Base-by-base conservation (phyloP, 2,113 vertebrate species). In the Pterocles burchelli region DNA sequence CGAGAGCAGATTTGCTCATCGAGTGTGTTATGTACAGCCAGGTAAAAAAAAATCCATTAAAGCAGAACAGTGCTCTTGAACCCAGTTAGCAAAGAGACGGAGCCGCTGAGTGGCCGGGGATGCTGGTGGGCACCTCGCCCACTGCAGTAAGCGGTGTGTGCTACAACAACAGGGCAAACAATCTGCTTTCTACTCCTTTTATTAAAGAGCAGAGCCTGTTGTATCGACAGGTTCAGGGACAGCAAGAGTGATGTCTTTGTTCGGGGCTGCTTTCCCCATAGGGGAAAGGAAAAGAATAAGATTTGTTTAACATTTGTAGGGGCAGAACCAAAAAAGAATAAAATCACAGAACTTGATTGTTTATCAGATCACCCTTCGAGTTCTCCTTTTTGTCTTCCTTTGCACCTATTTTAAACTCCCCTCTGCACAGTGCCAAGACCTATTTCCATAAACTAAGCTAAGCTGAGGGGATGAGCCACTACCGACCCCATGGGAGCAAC, bases 401-500 rank as follows among this genome's bases (percentile, higher is more conserved):
- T 59, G 24, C 49, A 65, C 21, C 15, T 34, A 25, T 45, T 63
- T 52, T 41, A 43, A 24, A 72, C 3, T 13, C 31, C 46, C 11
- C 4, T 12, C 55, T 54, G 13, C 25, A 29, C n/a, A 16, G 28
- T 18, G 24, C 22, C 24, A 12, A 26, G 43, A 45, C 21, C 22
- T 33, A 17, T 13, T 49, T 58, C 77, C 21, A 15, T 4, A 21
- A 49, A 10, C 20, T 7, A 12, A 31, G 2, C 36, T 29, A 41
- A 41, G 41, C 54, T 36, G 22, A 54, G 77, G 54, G 46, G 43
- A 38, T 12, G 22, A 57, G 55, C 16, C 28, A 24, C 61, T 13
- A 9, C 43, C 57, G 45, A 33, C 28, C 20, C 33, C 48, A 61
- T 1, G 0, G 48, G 11, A 62, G 46, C 1, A 8, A 45, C 3